Evolutionary conservation across 2,113 vertebrate genomes (phyloP), one percentile per base, ranked within the genome.

Genomic region (Phasianus colchicus): DNA sequence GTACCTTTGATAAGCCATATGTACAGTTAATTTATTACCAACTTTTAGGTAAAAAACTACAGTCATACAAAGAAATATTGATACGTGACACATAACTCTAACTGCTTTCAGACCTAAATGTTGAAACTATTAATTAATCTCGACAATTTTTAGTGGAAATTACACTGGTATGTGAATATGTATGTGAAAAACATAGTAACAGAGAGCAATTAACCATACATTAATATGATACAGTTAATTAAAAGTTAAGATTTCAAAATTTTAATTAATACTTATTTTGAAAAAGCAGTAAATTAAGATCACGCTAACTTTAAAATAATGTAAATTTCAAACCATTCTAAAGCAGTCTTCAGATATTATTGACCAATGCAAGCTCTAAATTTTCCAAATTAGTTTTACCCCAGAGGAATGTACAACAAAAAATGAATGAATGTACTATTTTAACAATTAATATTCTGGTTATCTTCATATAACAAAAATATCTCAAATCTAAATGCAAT

Each of bases 201-300:
- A 72, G n/a, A 42, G 7, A 69, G 30, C 54, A 66, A 50, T 42
- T 57, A 55, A 65, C 29, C 42, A 12, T 87, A 74, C 30, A 48
- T 71, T 54, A 78, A 75, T 73, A 64, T 34, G 36, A 4, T 60
- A 3, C 13, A 47, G 70, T 78, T 83, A 88, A 95, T 91, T 73
- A 71, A 77, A 94, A 89, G 21, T 58, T 74, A 83, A 43, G 81
- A 58, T 42, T 86, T 93, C 13, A 66, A 21, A 14, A 9, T 63
- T 89, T 85, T 45, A 93, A 86, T 95, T 90, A 94, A 36, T 30
- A 57, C 15, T 83, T 91, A 45, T 34, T 24, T 54, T 93, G 42
- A 82, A 91, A 91, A 92, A 14, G 22, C 94, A 75, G 4, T 57
- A 52, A 60, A 66, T 86, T 30, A 89, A 77, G 57, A 8, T 17